phyloP scores from a whole-genome alignment of 2,888 invertebrate genomes.

The Andrena marginata region DNA sequence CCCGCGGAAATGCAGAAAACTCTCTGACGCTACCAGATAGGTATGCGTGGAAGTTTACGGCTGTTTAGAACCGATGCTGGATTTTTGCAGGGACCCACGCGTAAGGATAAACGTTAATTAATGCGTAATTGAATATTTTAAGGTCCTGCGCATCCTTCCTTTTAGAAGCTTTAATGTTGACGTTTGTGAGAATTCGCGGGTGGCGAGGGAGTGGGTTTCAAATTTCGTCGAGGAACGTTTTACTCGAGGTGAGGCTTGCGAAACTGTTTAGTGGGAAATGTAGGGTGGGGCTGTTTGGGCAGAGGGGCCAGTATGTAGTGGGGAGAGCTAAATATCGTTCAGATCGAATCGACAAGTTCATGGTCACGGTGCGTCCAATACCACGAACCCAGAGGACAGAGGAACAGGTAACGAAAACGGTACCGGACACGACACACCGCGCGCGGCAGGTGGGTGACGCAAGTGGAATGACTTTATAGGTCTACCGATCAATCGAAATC shows the following conservation, averaged over 20 bases:
- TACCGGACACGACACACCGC: slow-evolving; percentile 56
- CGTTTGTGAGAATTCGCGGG: too few species aligned
- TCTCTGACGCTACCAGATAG: slow-evolving; percentile 37
- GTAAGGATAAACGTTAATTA: background rate
- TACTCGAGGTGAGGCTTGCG: too few species aligned
- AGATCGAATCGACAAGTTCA: slow-evolving; percentile 47
- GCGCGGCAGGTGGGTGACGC: slow-evolving; percentile 70
- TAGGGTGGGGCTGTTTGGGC: too few species aligned
- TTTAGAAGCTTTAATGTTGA: too few species aligned
- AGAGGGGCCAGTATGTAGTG: too few species aligned
- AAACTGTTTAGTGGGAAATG: too few species aligned
- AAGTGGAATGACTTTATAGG: slow-evolving; percentile 61
- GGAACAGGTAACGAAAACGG: slow-evolving; percentile 60
- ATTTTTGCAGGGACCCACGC: slow-evolving; percentile 13
- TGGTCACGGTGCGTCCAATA: slow-evolving; percentile 21
- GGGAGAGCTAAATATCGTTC: background rate
- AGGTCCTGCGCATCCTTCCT: too few species aligned
- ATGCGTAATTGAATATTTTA: too few species aligned
- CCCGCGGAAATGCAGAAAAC: slow-evolving; percentile 34
- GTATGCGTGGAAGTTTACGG: slow-evolving; percentile 44
- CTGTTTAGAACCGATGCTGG: background rate
- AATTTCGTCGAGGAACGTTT: too few species aligned
- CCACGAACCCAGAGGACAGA: slow-evolving; percentile 19
- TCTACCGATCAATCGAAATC: too few species aligned
- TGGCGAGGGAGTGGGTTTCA: too few species aligned